Evolutionary conservation across 2,113 vertebrate genomes (phyloP).

Genomic region (Synchiropus splendidus): DNA sequence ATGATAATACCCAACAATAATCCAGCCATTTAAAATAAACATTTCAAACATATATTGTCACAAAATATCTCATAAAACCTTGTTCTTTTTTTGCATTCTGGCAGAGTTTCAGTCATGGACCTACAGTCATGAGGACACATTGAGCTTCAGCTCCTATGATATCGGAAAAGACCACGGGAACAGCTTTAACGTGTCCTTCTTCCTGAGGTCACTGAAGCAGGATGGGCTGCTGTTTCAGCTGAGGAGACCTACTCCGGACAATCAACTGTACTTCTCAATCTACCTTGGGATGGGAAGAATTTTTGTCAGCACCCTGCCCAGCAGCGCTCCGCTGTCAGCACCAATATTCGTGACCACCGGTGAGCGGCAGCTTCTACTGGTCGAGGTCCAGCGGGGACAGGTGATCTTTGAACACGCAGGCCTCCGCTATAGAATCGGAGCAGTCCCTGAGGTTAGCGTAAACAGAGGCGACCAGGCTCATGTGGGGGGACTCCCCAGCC

Average conservation of each 20-base stretch:
- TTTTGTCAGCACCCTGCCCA: conserved; percentile 25
- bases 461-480: conserved; percentile 52
- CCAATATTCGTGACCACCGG: conserved; percentile 69
- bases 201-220: conserved; percentile 72
- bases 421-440: conserved; percentile 52
- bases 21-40: no score
- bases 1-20: no score
- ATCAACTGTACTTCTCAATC: conserved; percentile 59
- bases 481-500: conserved; percentile 67
- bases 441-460: conserved; percentile 47
- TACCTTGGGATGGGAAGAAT: conserved; percentile 71
- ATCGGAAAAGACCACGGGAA: conserved; percentile 52
- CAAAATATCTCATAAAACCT: no score
- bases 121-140: conserved; percentile 70
- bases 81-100: background rate
- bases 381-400: conserved; percentile 57
- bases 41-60: no score
- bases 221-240: conserved; percentile 77
- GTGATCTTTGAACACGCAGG: conserved; percentile 48
- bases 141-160: conserved; percentile 68
- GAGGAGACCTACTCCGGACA: conserved; percentile 30
- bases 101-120: conserved; percentile 78
- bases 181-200: conserved; percentile 79
- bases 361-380: conserved; percentile 62
- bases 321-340: conserved; percentile 23